Evolutionary conservation across 2,797 vertebrate species (phyloP), one percentile per base, ranked within the genome.

Genomic region (Coendou prehensilis): DNA sequence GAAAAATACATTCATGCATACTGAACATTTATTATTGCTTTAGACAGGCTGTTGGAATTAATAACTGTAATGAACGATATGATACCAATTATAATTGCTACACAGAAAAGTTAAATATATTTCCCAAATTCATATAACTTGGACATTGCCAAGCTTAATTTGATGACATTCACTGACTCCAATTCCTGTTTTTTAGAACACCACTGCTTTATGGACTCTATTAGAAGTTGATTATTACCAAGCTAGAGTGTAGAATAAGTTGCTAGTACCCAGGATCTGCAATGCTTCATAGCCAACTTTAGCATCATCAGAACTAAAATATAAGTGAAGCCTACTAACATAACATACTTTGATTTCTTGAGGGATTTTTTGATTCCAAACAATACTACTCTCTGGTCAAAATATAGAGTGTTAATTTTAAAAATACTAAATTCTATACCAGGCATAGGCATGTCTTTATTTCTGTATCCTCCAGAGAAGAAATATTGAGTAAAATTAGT

Each of bases 361-460:
- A 87, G 18, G 9, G 8, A 71, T 81, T 52, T 94, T 26, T 76
- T 57, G 17, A 86, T 59, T 89, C 47, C 50, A 17, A 88, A 82
- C 18, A 81, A 69, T 20, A 64, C 75, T 64, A 37, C 5, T 63
- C 9, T 82, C 11, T 41, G 82, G 52, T 54, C 81, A 81, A 94
- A 94, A 93, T 84, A 30, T 23, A 81, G 8, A 84, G 33, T 52
- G 9, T 81, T 95, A 61, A 90, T 92, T 92, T 76, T 89, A 37
- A 94, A 90, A 97, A 78, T 76, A 97, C 76, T 86, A 81, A 96
- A 96, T 84, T 9, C 11, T 84, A 9, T 61, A 52, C 89, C 90
- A 93, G 86, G 89, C 91, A 95, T 76, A 23, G 28, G 41, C 81
- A 92, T 89, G 73, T 73, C 75, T 96, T 92, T 86, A 90, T 76